Evolutionary conservation across 2,797 vertebrate genomes (phyloP).

Genomic region (Acrossocheilus fasciatus): DNA sequence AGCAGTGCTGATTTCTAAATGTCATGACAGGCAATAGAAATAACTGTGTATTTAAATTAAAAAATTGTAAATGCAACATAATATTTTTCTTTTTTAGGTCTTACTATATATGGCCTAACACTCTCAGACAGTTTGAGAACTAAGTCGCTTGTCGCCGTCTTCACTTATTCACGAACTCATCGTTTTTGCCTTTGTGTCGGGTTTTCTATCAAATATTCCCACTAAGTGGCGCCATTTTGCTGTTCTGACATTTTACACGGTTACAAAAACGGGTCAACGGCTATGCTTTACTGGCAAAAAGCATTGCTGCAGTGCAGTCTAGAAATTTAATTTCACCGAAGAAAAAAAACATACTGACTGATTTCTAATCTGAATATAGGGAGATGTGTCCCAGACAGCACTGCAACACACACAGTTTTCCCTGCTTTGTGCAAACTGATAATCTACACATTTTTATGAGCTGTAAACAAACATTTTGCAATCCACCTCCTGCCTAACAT

Average conservation of each 20-base stretch:
- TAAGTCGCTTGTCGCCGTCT: not conserved
- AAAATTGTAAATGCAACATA: not conserved
- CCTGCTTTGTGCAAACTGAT: not conserved
- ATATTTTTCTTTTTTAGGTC: not conserved
- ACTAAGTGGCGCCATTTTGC: constrained; percentile 37
- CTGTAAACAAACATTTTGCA: constrained; percentile 9
- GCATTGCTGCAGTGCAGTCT: not conserved
- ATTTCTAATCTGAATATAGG: not conserved
- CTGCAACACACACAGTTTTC: not conserved
- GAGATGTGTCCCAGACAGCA: not conserved
- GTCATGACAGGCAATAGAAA: not conserved
- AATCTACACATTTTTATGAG: not conserved
- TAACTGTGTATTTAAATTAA: too few species aligned
- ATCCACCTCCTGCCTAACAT: constrained; percentile 49
- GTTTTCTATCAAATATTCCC: not conserved
- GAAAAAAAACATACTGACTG: not conserved
- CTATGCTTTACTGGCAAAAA: not conserved
- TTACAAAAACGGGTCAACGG: not conserved
- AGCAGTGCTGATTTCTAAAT: not conserved
- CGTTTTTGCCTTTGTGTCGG: not conserved
- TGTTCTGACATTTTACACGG: not conserved
- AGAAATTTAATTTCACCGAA: not conserved
- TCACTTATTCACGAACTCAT: not conserved
- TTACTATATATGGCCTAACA: too few species aligned
- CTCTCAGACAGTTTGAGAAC: not conserved